These are phyloP conservation scores for Archaeoteleia sp. DNA, from an alignment of 2,888 invertebrate genomes.

Conservation along the genomic window DNA sequence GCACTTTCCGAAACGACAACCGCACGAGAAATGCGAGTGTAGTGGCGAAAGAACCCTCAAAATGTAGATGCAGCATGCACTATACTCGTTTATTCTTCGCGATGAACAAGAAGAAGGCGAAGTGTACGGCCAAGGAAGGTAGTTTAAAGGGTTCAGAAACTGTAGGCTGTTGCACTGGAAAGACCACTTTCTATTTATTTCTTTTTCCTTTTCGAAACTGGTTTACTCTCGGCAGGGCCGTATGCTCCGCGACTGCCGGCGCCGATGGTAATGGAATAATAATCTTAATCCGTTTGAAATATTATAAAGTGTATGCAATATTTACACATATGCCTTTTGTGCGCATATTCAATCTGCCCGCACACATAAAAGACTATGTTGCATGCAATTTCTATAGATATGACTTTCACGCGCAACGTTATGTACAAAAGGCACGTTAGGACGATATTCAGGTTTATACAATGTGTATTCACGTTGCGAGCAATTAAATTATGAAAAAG, in stretches of 20 bases:
- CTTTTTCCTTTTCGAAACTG: slow-evolving; percentile 56
- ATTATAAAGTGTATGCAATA: slow-evolving; percentile 5
- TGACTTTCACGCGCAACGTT: slow-evolving; percentile 1
- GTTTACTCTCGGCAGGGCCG: slow-evolving; percentile 51
- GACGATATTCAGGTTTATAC: no score
- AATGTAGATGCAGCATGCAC: slow-evolving; percentile 59
- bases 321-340: not conserved
- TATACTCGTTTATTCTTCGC: slow-evolving; percentile 57
- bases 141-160: slow-evolving; percentile 63
- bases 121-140: slow-evolving; percentile 55
- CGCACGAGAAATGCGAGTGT: slow-evolving; percentile 75
- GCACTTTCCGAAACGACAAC: slow-evolving; percentile 75
- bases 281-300: slow-evolving; percentile 31
- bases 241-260: slow-evolving; percentile 29
- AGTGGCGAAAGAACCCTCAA: slow-evolving; percentile 65
- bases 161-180: slow-evolving; percentile 71
- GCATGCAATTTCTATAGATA: not conserved
- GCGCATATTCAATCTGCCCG: no score
- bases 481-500: no score
- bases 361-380: not conserved
- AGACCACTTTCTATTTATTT: slow-evolving; percentile 73
- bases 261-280: slow-evolving; percentile 21
- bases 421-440: slow-evolving; percentile 10
- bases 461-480: no score
- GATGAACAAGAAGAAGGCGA: slow-evolving; percentile 63